Conservation (phyloP, 1,140 invertebrate species). For the Wiebesia pumilae region DNA sequence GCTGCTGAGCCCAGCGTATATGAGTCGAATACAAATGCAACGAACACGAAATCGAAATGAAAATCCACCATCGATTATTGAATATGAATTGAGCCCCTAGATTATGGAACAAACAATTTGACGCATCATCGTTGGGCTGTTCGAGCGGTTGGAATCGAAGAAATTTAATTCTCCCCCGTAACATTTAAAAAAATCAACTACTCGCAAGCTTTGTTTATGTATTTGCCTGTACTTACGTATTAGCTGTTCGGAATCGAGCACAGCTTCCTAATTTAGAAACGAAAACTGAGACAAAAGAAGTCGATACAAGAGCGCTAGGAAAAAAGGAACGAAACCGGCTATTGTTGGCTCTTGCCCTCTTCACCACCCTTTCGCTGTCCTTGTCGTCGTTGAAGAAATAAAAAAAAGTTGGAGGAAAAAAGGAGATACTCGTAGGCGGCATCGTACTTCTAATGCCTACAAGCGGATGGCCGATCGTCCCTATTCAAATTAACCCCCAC, state of each 20-base stretch:
- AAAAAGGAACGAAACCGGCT: neutral
- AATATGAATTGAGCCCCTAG: constrained; percentile 53
- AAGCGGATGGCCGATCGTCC: constrained; percentile 51
- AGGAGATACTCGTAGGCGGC: constrained; percentile 65
- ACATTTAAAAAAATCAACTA: neutral
- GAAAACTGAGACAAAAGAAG: neutral
- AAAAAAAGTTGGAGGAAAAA: constrained; percentile 53
- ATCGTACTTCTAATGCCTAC: constrained; percentile 44
- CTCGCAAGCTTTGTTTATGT: neutral
- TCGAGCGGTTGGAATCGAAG: constrained; percentile 9
- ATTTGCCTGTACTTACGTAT: no score
- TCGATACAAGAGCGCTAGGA: neutral
- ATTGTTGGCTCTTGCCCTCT: constrained; percentile 31
- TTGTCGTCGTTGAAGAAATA: constrained; percentile 35
- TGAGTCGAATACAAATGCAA: neutral
- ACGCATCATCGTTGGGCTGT: constrained; percentile 9
- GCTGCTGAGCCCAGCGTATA: neutral
- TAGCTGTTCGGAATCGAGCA: neutral
- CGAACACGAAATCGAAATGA: neutral
- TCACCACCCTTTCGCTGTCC: neutral
- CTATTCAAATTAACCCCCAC: constrained; percentile 74
- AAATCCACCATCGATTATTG: neutral
- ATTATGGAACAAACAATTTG: neutral
- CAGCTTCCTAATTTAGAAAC: neutral
- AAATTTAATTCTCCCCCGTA: neutral